Evolutionary conservation across 2,113 vertebrate species (phyloP).

Genomic region (Syngnathus typhle): DNA sequence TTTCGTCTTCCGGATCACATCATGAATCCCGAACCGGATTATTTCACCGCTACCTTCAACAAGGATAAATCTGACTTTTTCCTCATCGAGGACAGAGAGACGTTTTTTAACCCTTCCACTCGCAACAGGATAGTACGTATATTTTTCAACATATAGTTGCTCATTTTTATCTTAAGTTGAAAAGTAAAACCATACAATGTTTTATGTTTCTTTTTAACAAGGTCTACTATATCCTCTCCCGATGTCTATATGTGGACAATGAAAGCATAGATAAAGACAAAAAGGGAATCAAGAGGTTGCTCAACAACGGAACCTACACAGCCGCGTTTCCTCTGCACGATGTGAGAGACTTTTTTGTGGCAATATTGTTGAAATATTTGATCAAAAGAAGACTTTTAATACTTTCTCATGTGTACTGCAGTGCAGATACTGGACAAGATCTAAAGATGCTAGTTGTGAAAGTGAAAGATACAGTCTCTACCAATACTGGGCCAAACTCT

Average conservation of each 20-base stretch:
- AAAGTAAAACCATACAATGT: no score
- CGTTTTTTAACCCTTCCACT: slow-evolving; percentile 83
- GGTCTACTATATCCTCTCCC: slow-evolving; percentile 95
- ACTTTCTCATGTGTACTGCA: slow-evolving; percentile 47
- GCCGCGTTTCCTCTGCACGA: slow-evolving; percentile 92
- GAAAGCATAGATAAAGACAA: slow-evolving; percentile 83
- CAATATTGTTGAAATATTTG: background rate
- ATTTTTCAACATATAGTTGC: background rate
- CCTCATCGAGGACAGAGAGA: slow-evolving; percentile 79
- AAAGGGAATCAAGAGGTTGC: slow-evolving; percentile 88
- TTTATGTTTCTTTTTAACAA: slow-evolving; percentile 40
- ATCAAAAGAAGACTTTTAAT: background rate
- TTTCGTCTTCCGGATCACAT: slow-evolving; percentile 77
- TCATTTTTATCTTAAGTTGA: no score
- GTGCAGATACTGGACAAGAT: slow-evolving; percentile 87
- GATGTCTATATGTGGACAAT: slow-evolving; percentile 80
- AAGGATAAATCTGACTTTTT: slow-evolving; percentile 89
- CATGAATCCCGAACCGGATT: slow-evolving; percentile 83
- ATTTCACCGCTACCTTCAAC: slow-evolving; percentile 86
- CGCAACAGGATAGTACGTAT: slow-evolving; percentile 94
- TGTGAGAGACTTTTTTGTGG: slow-evolving; percentile 66
- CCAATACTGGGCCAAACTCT: slow-evolving; percentile 84
- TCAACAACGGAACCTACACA: slow-evolving; percentile 84
- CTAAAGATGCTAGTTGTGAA: slow-evolving; percentile 72
- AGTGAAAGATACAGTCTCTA: slow-evolving; percentile 81